These are phyloP conservation scores for Nylanderia fulva DNA, from an alignment of 1,140 invertebrate genomes.

Conservation along the genomic window DNA sequence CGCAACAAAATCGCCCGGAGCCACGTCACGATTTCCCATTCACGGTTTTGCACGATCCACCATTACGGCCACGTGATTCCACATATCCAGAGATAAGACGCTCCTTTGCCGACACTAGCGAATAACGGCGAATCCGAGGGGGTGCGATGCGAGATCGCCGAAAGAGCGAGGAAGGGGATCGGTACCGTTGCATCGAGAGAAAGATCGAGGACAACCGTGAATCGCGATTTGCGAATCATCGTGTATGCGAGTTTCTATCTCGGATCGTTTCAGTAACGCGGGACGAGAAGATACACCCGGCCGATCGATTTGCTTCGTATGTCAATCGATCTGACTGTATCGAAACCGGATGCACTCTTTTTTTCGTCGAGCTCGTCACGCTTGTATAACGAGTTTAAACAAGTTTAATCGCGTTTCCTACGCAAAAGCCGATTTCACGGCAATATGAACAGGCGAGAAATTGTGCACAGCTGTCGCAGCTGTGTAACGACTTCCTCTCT, in stretches of 20 bases:
- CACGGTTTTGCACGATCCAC: conserved; percentile 44
- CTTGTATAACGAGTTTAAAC: conserved; percentile 54
- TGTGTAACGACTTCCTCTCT: conserved; percentile 42
- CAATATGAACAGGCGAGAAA: conserved; percentile 62
- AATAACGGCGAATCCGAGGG: conserved; percentile 15
- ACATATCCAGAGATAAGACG: conserved; percentile 1
- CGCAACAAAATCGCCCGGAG: conserved; percentile 36
- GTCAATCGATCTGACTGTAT: conserved; percentile 35
- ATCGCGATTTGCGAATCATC: conserved; percentile 62
- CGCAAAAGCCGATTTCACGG: conserved; percentile 58
- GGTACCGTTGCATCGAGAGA: conserved; percentile 24
- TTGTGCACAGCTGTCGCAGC: conserved; percentile 49
- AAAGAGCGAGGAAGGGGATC: conserved; percentile 16
- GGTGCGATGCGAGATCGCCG: background rate
- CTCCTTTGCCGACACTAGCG: background rate
- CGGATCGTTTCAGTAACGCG: conserved; percentile 61
- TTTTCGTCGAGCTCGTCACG: conserved; percentile 16
- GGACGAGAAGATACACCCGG: conserved; percentile 42
- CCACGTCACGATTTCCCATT: conserved; percentile 61
- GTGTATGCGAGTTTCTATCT: conserved; percentile 48
- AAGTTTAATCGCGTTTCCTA: conserved; percentile 56
- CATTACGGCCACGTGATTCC: conserved; percentile 24
- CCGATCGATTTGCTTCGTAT: conserved; percentile 41
- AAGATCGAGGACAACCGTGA: conserved; percentile 62
- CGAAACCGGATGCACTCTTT: conserved; percentile 44